phyloP scores from a whole-genome alignment of 2,797 vertebrate species.

The Scarus forsteni region DNA sequence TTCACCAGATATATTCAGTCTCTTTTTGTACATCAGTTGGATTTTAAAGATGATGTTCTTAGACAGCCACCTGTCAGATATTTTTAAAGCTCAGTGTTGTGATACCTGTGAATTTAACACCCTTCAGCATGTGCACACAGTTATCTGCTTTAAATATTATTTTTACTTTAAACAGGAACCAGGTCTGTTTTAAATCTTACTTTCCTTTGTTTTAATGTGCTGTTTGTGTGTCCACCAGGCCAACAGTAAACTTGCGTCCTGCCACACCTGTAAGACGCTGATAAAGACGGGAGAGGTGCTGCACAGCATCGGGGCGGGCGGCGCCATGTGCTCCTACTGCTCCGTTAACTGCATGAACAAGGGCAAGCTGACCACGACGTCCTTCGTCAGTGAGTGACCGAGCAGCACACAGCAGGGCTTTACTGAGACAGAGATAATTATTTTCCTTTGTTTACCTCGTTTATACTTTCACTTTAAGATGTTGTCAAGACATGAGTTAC shows the following conservation, averaged over 20 bases:
- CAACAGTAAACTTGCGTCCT: slow-evolving; percentile 93
- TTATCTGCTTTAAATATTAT: too few relatives aligned
- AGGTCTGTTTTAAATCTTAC: neutral
- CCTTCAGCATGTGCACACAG: too few relatives aligned
- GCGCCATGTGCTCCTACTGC: slow-evolving; percentile 95
- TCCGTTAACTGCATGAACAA: slow-evolving; percentile 96
- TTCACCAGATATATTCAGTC: neutral
- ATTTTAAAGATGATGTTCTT: too few relatives aligned
- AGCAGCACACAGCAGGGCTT: neutral
- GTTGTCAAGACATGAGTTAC: too few relatives aligned
- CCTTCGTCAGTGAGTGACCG: slow-evolving; percentile 78
- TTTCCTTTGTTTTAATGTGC: neutral
- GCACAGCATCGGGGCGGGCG: slow-evolving; percentile 91
- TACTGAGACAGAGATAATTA: neutral
- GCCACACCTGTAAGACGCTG: slow-evolving; percentile 93
- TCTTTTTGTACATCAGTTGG: neutral
- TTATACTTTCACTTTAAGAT: neutral
- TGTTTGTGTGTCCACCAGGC: slow-evolving; percentile 81
- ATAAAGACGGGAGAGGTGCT: slow-evolving; percentile 96
- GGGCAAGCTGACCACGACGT: slow-evolving; percentile 89
- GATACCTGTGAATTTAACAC: too few relatives aligned
- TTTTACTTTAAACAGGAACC: too few relatives aligned
- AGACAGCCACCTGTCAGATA: too few relatives aligned
- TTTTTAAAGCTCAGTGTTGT: too few relatives aligned
- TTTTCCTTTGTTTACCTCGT: neutral